Evolutionary conservation across 2,888 invertebrate genomes (phyloP).

Genomic region (Coelopa pilipes): DNA sequence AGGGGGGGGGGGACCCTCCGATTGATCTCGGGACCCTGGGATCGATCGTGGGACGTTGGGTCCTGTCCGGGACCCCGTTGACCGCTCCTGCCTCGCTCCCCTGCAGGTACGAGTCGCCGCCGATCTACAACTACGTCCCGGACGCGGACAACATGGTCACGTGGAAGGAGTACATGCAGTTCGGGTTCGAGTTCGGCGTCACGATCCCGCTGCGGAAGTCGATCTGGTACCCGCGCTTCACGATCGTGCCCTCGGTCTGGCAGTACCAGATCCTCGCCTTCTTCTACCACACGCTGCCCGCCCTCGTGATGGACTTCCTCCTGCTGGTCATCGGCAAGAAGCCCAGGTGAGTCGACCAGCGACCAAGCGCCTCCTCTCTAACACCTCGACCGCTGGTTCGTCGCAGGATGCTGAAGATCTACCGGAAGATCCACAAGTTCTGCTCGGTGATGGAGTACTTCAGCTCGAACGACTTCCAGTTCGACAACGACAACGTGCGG

Average conservation of each 20-base stretch:
- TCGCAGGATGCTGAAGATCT: conserved; percentile 80
- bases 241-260: conserved; percentile 69
- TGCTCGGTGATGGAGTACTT: conserved; percentile 83
- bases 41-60: no score
- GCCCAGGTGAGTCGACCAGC: conserved; percentile 61
- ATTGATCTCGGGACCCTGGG: no score
- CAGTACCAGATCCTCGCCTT: conserved; percentile 69
- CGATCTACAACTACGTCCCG: conserved; percentile 85
- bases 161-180: conserved; percentile 78
- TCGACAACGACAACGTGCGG: conserved; percentile 74
- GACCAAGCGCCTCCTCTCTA: no score
- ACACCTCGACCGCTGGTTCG: no score
- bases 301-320: conserved; percentile 71
- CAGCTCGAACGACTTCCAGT: conserved; percentile 78
- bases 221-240: conserved; percentile 76
- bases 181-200: conserved; percentile 67
- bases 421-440: conserved; percentile 85
- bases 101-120: conserved; percentile 56
- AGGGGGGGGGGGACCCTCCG: no score
- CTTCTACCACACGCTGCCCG: conserved; percentile 75
- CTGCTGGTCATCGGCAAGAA: conserved; percentile 61
- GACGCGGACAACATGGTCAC: conserved; percentile 83
- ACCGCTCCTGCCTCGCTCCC: no score
- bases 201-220: conserved; percentile 74
- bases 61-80: no score